Conservation (phyloP, 2,888 invertebrate species). For the Aethes cnicana region DNA sequence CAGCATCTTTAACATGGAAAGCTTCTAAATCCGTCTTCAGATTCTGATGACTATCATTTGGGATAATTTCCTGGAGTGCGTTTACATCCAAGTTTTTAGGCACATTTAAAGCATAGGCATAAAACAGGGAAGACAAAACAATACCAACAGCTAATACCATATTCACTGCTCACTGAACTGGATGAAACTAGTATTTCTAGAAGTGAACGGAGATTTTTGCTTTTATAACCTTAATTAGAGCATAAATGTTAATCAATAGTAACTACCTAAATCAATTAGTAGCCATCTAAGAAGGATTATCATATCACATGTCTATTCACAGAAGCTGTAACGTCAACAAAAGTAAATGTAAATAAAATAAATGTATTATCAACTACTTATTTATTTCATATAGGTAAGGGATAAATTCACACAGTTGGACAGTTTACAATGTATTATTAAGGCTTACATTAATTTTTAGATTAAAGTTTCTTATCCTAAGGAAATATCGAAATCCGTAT, state of each 20-base stretch:
- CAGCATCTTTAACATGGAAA: slow-evolving; percentile 25
- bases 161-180: slow-evolving; percentile 6
- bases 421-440: slow-evolving; percentile 1
- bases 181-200: slow-evolving; percentile 2
- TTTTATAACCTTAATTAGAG: slow-evolving; percentile 14
- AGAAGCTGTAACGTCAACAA: neutral
- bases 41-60: slow-evolving; percentile 5
- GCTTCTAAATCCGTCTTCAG: neutral
- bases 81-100: slow-evolving; percentile 1
- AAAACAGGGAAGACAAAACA: neutral
- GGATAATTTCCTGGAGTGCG: neutral
- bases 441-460: slow-evolving; percentile 19
- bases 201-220: neutral
- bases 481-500: neutral
- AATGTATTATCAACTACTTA: neutral
- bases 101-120: slow-evolving; percentile 9
- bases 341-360: neutral
- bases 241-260: slow-evolving; percentile 4
- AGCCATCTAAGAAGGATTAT: slow-evolving; percentile 4
- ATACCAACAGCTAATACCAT: neutral
- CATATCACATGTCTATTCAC: neutral
- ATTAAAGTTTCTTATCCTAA: slow-evolving; percentile 4
- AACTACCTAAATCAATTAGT: slow-evolving; percentile 20
- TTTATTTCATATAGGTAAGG: slow-evolving; percentile 3
- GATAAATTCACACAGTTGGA: neutral